Evolutionary conservation across 1,140 invertebrate genomes (phyloP).

Genomic region (Meloidogyne hapla): DNA sequence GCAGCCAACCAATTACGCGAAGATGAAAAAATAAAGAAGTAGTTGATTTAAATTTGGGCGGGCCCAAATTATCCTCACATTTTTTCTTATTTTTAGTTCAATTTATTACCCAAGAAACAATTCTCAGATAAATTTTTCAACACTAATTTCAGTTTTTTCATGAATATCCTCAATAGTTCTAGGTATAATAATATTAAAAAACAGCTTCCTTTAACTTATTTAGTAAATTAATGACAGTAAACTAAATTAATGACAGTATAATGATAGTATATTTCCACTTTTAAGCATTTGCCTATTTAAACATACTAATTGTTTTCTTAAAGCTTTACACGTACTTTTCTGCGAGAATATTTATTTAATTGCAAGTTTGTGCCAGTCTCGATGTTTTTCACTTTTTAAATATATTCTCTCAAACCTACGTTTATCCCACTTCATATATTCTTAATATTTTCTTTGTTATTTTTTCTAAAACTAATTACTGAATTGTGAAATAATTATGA

Average conservation of each 20-base stretch:
- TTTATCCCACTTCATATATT: constrained; percentile 1
- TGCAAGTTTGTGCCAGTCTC: background rate
- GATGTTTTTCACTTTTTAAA: background rate
- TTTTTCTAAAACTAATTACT: too few relatives aligned
- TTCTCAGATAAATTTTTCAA: too few relatives aligned
- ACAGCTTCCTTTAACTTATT: too few relatives aligned
- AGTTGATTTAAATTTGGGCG: background rate
- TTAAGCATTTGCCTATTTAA: background rate
- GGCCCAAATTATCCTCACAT: background rate
- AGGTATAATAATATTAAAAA: too few relatives aligned
- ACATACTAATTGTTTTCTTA: background rate
- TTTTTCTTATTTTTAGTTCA: background rate
- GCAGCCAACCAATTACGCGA: background rate
- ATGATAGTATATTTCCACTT: background rate
- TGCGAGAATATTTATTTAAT: background rate
- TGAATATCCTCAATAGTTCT: too few relatives aligned
- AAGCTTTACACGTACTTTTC: background rate
- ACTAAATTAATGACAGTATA: too few relatives aligned
- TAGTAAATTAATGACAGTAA: too few relatives aligned
- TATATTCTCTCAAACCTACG: background rate
- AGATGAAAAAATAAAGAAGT: background rate
- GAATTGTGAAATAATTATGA: too few relatives aligned
- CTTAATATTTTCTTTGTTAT: background rate
- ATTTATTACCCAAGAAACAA: background rate
- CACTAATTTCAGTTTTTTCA: too few relatives aligned